phyloP scores from a whole-genome alignment of 64 coral and sea anemone species.

The Actinia tenebrosa region DNA sequence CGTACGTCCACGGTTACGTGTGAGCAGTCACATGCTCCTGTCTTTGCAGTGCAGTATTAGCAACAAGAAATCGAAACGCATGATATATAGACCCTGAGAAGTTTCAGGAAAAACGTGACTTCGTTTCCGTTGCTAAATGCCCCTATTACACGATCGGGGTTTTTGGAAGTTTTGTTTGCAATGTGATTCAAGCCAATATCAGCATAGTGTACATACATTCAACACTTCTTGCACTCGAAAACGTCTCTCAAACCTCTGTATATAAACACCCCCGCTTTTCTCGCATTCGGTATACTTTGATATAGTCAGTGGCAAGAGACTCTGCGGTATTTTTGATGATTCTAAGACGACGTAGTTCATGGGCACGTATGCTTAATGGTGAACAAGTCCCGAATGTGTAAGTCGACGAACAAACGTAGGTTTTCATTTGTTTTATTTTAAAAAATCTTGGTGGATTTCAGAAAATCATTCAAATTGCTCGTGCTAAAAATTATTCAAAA shows the following conservation, averaged over 20 bases:
- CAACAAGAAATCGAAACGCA: not conserved
- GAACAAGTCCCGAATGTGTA: not conserved
- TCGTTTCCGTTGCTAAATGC: not conserved
- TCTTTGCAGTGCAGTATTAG: not conserved
- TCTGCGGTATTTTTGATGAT: not conserved
- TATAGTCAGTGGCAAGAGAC: not conserved
- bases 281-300: not conserved
- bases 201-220: not conserved
- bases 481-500: too few relatives aligned
- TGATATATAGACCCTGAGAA: not conserved
- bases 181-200: not conserved
- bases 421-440: not conserved
- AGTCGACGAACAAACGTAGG: not conserved
- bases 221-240: not conserved
- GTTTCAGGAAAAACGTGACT: not conserved
- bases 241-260: not conserved
- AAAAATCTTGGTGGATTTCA: not conserved
- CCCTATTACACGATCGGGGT: not conserved
- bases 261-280: not conserved
- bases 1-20: not conserved
- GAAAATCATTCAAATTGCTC: too few relatives aligned
- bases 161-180: not conserved
- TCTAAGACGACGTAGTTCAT: not conserved
- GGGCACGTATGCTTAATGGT: not conserved
- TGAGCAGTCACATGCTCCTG: not conserved